Evolutionary conservation across 2,113 vertebrate genomes (phyloP), one percentile per base, ranked within the genome.

Genomic region (Cyanistes caeruleus): DNA sequence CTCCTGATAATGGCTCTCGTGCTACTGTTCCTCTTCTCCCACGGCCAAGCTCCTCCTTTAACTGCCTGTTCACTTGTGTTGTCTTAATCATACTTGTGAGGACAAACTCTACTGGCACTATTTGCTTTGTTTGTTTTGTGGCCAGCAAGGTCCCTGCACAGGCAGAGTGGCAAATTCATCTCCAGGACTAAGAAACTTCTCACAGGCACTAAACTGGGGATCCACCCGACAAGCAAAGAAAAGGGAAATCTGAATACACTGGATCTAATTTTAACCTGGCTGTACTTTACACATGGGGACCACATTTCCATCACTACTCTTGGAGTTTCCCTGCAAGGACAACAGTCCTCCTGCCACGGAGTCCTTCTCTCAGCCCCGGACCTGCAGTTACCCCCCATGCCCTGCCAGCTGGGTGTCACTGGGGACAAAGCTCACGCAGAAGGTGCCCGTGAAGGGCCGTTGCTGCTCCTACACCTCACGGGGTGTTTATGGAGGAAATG

Each of bases 41-140:
- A 62, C 0, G 6, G 63, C 78, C 81, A 95, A 64, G 74, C 89
- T 94, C 87, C 93, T 94, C 94, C 94, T 89, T 49, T 82, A 96
- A 95, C 93, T 41, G 93, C 91, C 84, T 55, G 7, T 59, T 72
- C 74, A 6, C 15, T 75, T n/a, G 41, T 10, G 41, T 67, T 59
- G 44, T 28, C 70, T 87, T 72, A 72, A 75, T 82, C 8, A 24
- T 41, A 78, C 53, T 87, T 89, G 70, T 62, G 83, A 96, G 91
- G 87, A 65, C 93, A 89, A 95, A 89, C 53, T 95, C 81, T 96
- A 62, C 58, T 21, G 46, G 53, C 49, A 43, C 15, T 49, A 2
- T 82, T 80, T 82, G 41, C 58, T 87, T 35, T 62, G n/a, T n/a
- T 87, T 86, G 83, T 21, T 95, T 73, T 65, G 81, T 46, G n/a